Evolutionary conservation across 1,140 invertebrate genomes (phyloP).

Genomic region (Pogonomyrmex californicus): DNA sequence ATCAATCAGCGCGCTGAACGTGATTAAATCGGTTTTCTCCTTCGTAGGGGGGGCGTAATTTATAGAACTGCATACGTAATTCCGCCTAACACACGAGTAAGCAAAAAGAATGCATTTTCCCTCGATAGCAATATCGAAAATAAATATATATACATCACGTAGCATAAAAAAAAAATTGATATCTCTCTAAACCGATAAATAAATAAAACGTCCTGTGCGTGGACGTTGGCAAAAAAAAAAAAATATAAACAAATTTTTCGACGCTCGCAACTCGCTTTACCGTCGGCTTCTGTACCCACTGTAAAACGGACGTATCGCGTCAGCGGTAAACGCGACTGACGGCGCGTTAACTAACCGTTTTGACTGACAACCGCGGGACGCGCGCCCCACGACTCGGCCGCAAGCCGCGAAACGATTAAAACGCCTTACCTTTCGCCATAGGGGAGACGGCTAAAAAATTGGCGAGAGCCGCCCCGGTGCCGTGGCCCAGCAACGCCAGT

Average conservation of each 20-base stretch:
- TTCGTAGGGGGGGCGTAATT: not conserved
- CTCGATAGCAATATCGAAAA: not conserved
- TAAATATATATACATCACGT: not conserved
- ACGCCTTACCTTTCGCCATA: conserved; percentile 93
- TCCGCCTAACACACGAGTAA: not conserved
- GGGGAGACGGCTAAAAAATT: conserved; percentile 98
- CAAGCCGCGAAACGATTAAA: conserved; percentile 23
- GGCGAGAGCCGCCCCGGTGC: conserved; percentile 96
- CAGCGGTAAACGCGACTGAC: conserved; percentile 7
- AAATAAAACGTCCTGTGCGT: not conserved
- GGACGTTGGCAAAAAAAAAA: conserved; percentile 4
- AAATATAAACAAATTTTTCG: not conserved
- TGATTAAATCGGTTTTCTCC: conserved; percentile 21
- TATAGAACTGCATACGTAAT: not conserved
- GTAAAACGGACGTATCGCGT: conserved; percentile 10
- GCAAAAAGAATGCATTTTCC: not conserved
- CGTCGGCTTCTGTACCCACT: not conserved
- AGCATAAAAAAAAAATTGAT: not conserved
- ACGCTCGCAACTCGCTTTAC: not conserved
- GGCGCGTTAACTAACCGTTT: conserved; percentile 2
- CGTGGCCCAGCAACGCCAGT: conserved; percentile 96
- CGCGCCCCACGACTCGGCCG: conserved; percentile 7
- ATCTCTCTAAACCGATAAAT: not conserved
- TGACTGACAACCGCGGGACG: not conserved
- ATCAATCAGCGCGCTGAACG: conserved; percentile 9